These are phyloP conservation scores for Diachasma alloeum DNA, from an alignment of 1,140 invertebrate species.

Conservation along the genomic window DNA sequence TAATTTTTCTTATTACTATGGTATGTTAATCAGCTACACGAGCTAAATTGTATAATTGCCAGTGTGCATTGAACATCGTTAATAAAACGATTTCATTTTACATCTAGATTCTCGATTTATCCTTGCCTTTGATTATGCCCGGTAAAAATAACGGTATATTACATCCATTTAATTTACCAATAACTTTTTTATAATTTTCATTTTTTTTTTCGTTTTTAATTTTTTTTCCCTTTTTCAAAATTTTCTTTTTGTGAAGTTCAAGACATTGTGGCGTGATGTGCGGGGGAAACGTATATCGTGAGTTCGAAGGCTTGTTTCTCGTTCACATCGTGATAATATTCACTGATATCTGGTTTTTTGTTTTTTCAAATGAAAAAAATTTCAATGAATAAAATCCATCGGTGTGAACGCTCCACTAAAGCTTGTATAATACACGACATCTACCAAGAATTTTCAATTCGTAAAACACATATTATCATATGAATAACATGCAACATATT, in stretches of 20 bases:
- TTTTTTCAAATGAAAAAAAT: neutral
- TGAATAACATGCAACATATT: constrained; percentile 66
- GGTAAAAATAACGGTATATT: constrained; percentile 7
- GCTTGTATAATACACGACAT: constrained; percentile 56
- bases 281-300: constrained; percentile 19
- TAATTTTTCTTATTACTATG: constrained; percentile 31
- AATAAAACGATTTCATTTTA: neutral
- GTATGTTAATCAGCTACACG: constrained; percentile 45
- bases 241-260: constrained; percentile 2
- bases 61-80: constrained; percentile 22
- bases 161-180: constrained; percentile 1
- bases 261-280: constrained; percentile 19
- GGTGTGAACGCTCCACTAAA: constrained; percentile 31
- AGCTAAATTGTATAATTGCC: constrained; percentile 40
- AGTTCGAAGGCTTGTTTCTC: constrained; percentile 21
- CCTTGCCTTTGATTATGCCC: neutral
- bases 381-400: constrained; percentile 28
- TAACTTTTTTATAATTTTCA: constrained; percentile 3
- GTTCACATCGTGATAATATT: constrained; percentile 36
- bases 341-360: neutral
- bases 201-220: constrained; percentile 17
- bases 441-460: constrained; percentile 51
- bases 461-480: constrained; percentile 61
- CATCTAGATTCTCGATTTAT: neutral
- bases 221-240: constrained; percentile 3